Conservation (phyloP, 2,888 invertebrate genomes). For the Drosophila suboccidentalis region DNA sequence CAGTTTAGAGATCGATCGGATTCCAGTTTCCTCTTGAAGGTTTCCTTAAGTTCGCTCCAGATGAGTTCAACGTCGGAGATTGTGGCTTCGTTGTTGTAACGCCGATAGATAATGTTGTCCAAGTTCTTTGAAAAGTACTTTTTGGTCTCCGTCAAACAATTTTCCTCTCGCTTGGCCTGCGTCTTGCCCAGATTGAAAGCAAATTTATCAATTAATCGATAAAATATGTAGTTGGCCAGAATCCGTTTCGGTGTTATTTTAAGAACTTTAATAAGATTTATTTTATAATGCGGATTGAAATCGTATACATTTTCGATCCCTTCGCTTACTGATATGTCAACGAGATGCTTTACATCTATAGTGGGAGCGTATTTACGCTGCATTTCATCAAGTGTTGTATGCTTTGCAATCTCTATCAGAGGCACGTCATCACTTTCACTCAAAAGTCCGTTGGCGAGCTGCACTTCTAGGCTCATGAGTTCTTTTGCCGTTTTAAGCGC, state of each 20-base stretch:
- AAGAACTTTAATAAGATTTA: conserved; percentile 67
- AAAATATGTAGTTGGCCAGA: conserved; percentile 83
- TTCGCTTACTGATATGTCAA: conserved; percentile 69
- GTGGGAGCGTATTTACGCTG: conserved; percentile 63
- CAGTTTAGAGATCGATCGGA: conserved; percentile 63
- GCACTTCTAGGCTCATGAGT: conserved; percentile 78
- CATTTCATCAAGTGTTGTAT: conserved; percentile 61
- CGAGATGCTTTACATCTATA: conserved; percentile 67
- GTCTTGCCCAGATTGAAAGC: conserved; percentile 43
- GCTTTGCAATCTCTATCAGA: conserved; percentile 44
- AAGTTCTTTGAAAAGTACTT: conserved; percentile 78
- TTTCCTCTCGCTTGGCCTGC: conserved; percentile 32
- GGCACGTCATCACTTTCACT: conserved; percentile 53
- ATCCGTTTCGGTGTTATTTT: conserved; percentile 54
- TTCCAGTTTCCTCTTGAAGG: conserved; percentile 65
- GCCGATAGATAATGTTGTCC: conserved; percentile 82
- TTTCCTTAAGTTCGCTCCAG: conserved; percentile 77
- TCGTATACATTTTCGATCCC: conserved; percentile 69
- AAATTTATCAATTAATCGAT: conserved; percentile 69
- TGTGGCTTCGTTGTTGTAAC: conserved; percentile 65
- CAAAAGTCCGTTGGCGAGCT: conserved; percentile 73
- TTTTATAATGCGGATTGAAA: conserved; percentile 62
- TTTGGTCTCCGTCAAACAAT: conserved; percentile 68
- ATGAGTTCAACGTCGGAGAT: conserved; percentile 74
- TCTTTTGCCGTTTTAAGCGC: conserved; percentile 67